A percentile compares a stretch with the other conserved stretches of the same genome.
Conservation (phyloP, 2,888 invertebrate species). For the Nomada lathburiana region DNA sequence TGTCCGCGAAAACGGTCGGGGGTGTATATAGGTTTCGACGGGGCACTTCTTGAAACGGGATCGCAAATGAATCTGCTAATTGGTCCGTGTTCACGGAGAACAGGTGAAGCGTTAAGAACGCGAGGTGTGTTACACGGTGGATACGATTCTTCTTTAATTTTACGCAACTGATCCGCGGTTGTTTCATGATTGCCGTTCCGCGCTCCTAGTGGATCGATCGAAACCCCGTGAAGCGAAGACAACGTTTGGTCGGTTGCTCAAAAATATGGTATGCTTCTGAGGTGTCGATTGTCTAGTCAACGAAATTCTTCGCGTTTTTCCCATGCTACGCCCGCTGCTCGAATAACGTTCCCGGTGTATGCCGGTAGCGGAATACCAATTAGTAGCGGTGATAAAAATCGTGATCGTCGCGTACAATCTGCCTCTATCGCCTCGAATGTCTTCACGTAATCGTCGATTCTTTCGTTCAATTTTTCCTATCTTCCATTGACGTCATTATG, state of each 20-base stretch:
- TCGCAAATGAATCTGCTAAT: no score
- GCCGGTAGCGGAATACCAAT: slow-evolving; percentile 66
- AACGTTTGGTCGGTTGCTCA: slow-evolving; percentile 16
- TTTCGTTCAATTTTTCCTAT: not conserved
- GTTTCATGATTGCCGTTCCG: no score
- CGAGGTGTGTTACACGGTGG: not conserved
- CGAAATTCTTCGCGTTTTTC: slow-evolving; percentile 70
- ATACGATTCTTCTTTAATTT: no score
- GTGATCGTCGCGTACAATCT: slow-evolving; percentile 56
- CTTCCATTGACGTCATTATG: no score
- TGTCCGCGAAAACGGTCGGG: not conserved
- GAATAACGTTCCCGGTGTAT: slow-evolving; percentile 65
- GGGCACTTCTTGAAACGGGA: no score
- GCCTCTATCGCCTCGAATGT: slow-evolving; percentile 12
- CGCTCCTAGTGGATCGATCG: no score
- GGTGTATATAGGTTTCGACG: no score
- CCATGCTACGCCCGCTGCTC: slow-evolving; percentile 65
- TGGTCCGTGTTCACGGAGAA: not conserved
- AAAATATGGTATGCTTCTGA: slow-evolving; percentile 46
- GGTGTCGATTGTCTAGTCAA: slow-evolving; percentile 55
- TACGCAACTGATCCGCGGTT: no score
- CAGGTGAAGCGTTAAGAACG: not conserved
- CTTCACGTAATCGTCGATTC: not conserved
- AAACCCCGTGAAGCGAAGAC: not conserved
- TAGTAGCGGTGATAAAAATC: slow-evolving; percentile 63